These are phyloP conservation scores for Coracopsis vasa DNA, from an alignment of 2,113 vertebrate species.

Conservation along the genomic window DNA sequence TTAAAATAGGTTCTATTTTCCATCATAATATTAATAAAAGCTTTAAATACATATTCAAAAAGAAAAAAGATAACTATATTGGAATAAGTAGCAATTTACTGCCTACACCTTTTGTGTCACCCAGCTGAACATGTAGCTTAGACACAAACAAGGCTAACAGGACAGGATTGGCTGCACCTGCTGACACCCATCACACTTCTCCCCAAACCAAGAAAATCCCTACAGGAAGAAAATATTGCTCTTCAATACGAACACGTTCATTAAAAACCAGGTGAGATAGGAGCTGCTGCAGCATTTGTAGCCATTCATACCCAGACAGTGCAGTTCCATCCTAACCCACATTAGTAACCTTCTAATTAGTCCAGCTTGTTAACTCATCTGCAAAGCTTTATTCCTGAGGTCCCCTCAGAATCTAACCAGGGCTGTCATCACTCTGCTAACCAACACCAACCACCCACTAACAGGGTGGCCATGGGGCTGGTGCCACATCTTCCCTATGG, in stretches of 20 bases:
- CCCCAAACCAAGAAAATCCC: not conserved
- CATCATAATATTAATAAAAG: not conserved
- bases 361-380: not conserved
- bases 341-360: not conserved
- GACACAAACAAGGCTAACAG: not conserved
- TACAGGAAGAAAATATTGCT: not conserved
- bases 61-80: not conserved
- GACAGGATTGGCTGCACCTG: not conserved
- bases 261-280: not conserved
- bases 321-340: not conserved
- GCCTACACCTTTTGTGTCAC: not conserved
- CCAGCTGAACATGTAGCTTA: not conserved
- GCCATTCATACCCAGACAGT: not conserved
- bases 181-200: not conserved
- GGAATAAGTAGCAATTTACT: not conserved
- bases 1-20: not conserved
- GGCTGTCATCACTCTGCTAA: not conserved
- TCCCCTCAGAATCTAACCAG: not conserved
- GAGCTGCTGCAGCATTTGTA: not conserved
- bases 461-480: not conserved
- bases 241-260: not conserved
- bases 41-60: not conserved
- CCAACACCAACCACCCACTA: no score
- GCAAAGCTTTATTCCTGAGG: not conserved
- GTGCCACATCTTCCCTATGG: not conserved